Percentiles rank a stretch among this genome's conserved stretches.
Conservation (phyloP, 2,797 vertebrate genomes). For the Parauchenoglanis punctatus region DNA sequence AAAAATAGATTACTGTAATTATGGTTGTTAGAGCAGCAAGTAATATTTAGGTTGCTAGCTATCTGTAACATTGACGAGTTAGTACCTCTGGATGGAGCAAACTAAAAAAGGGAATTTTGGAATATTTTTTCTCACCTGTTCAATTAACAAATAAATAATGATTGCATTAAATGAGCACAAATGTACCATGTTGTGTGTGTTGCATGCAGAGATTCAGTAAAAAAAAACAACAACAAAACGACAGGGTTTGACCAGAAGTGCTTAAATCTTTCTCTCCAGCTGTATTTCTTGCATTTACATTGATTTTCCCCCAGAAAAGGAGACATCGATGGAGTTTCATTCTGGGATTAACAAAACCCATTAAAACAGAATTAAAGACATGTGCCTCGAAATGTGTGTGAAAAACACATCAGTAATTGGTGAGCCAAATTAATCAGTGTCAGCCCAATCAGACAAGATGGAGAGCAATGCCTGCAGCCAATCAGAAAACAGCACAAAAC, state of each 20-base stretch:
- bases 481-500: constrained; percentile 17
- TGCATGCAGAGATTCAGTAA: neutral
- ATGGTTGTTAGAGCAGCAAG: neutral
- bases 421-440: constrained; percentile 43
- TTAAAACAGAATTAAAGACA: constrained; percentile 47
- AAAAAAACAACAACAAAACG: neutral
- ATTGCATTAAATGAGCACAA: neutral
- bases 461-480: constrained; percentile 18
- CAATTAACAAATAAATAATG: neutral
- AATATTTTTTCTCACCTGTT: neutral
- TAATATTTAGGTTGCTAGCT: neutral
- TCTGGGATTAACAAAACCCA: constrained; percentile 42
- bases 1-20: neutral
- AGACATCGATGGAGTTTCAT: constrained; percentile 28
- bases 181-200: neutral
- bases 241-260: no score
- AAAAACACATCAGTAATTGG: constrained; percentile 45
- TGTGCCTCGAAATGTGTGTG: constrained; percentile 10
- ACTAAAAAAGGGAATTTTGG: neutral
- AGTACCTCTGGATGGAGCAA: neutral
- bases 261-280: neutral
- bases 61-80: neutral
- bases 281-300: neutral
- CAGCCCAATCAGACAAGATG: constrained; percentile 27
- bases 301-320: constrained; percentile 1